Evolutionary conservation across 1,140 invertebrate species (phyloP).

Genomic region (Leptinotarsa undecemlineata): DNA sequence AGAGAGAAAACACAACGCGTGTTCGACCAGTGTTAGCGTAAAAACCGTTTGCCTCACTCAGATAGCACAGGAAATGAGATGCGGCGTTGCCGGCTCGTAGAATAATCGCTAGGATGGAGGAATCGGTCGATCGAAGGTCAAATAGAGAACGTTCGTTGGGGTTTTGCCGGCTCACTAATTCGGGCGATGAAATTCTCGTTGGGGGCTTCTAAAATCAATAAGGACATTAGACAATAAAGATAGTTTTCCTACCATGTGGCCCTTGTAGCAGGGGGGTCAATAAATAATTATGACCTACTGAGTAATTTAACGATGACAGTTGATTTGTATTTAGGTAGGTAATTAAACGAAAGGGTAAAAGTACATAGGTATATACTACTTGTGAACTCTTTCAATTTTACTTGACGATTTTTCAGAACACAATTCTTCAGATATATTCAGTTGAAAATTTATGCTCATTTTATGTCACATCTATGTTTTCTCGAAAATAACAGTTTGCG

Average conservation of each 20-base stretch:
- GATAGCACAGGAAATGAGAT: constrained; percentile 30
- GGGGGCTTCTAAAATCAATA: constrained; percentile 17
- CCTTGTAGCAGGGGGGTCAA: background rate
- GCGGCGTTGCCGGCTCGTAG: constrained; percentile 23
- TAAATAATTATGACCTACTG: background rate
- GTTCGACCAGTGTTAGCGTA: constrained; percentile 28
- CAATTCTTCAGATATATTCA: too few species aligned
- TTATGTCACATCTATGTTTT: too few species aligned
- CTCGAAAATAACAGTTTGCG: too few species aligned
- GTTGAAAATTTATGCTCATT: too few species aligned
- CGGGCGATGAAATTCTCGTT: constrained; percentile 19
- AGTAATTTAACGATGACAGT: too few species aligned
- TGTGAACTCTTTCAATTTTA: too few species aligned
- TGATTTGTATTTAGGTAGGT: too few species aligned
- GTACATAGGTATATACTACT: too few species aligned
- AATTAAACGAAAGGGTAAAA: too few species aligned
- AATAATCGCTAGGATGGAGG: background rate
- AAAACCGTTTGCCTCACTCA: constrained; percentile 27
- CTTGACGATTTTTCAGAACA: too few species aligned
- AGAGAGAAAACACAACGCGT: constrained; percentile 22
- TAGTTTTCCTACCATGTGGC: background rate
- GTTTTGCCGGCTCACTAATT: background rate
- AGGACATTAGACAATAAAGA: background rate
- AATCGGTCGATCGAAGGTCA: constrained; percentile 11
- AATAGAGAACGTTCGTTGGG: constrained; percentile 16